Evolutionary conservation across 2,888 invertebrate genomes (phyloP), one percentile per base, ranked within the genome.

Genomic region (Invenusta paracnida): DNA sequence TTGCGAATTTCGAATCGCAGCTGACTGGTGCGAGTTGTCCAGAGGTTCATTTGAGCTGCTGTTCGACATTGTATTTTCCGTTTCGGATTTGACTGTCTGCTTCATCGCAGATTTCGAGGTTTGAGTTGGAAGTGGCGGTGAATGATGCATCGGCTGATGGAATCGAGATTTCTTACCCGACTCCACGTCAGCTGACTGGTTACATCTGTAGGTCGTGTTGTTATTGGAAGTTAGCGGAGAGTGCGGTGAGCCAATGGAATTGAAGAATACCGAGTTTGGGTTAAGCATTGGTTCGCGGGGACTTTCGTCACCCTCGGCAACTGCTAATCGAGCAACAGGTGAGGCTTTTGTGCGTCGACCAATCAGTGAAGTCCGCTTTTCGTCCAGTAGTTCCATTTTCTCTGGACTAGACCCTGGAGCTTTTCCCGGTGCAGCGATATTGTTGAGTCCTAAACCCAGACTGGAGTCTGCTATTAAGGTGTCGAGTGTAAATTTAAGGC

Each of bases 401-500:
- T 11, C 48, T 5, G 48, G 48, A 48, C 48, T 48, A 17, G 48
- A 48, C 48, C 48, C 48, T 48, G 17, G 5, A 11, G 5, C 5
- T 5, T 48, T 48, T 5, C 48, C 48, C 48, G 17, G 17, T 11
- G 5, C 17, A 48, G 48, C 17, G 48, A 48, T 48, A n/a, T n/a
- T n/a, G n/a, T n/a, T n/a, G n/a, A n/a, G n/a, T 48, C 48, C 48
- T 48, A 48, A 48, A 48, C 48, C 48, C n/a, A n/a, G n/a, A 17
- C 5, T 11, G 5, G 5, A 11, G 17, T 48, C 48, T 11, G 48
- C 48, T 11, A 30, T 30, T 25, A 91, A 89, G 86, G 89, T 90
- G 85, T 91, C 91, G 13, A 91, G 88, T 0, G 91, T 91, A 29
- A 91, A 87, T 86, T 90, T 90, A 25, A 91, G 88, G 0, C 91